Base-by-base conservation (phyloP, 2,113 vertebrate species). In the Zosterops japonicus region DNA sequence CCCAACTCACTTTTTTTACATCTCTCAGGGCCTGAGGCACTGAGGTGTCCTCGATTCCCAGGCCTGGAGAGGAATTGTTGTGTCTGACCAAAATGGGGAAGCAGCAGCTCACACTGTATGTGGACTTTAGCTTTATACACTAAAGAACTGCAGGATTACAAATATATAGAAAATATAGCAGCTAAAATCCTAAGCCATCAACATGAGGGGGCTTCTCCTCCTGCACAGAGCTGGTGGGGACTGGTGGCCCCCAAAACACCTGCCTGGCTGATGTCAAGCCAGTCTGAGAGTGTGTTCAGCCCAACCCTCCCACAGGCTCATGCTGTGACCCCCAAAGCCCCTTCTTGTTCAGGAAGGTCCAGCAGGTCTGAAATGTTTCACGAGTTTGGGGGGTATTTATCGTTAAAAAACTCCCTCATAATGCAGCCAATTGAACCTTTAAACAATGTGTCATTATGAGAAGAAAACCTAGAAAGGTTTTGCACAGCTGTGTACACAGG, bases 341-440 rank as follows among this genome's bases (percentile, higher is more conserved):
- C 21, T 20, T 31, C 14, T 61, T 4, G 0, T 46, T 27, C 4
- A 3, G 50, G 8, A 29, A 9, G 1, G 1, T n/a, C 23, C 39
- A 42, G 9, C 80, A 56, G 8, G 68, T 24, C 27, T 50, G 42
- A 75, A 63, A 52, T 35, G 12, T 15, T 93, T 90, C 35, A 61
- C 2, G 36, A 69, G 7, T 47, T 81, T 91, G 28, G 28, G 6
- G 15, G 5, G 8, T 23, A 35, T 56, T 42, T 25, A 8, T 31
- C 14, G 29, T 41, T 6, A 9, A 53, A 79, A 36, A 23, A 23
- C 3, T 0, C 1, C 39, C 28, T 49, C 13, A 28, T 60, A 91
- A 53, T 35, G 24, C 42, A 84, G 36, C 39, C n/a, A 35, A 21
- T 42, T 56, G 20, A 64, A 56, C 20, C n/a, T 79, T 76, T 60